Evolutionary conservation across 1,140 invertebrate genomes (phyloP), one percentile per base, ranked within the genome.

Genomic region (Ceratosolen fusciceps): DNA sequence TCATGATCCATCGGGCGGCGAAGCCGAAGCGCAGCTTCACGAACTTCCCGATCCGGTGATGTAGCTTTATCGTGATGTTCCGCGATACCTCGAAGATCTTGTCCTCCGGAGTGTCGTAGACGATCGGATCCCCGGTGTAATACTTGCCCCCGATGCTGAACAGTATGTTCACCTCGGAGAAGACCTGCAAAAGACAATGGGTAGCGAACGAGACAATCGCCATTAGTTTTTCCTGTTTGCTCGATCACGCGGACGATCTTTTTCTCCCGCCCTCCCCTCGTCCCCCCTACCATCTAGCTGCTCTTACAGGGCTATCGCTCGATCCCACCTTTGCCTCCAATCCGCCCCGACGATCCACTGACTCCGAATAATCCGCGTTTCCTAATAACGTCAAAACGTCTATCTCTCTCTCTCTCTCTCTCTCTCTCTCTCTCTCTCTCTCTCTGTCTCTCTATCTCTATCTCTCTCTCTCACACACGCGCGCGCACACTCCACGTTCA

Each of bases 121-220:
- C 92, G 86, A 91, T 93, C 39, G 93, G 93, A 58, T 93, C 92
- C 12, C 92, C 91, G 16, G 90, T 90, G 86, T 92, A 95, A 83
- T 92, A 92, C 83, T 91, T 91, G 1, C 93, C 94, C n/a, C 93
- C 94, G 26, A 95, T 90, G 86, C 94, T 95, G 87, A 95, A 95
- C 87, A 91, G 92, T 2, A 94, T 87, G 80, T 91, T 91, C 0
- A 93, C 94, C 79, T 92, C 89, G 7, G 92, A 90, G 85, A 94
- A 94, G 26, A 94, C 91, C 91, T 92, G 79, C 83, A 71, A 81
- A 82, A 81, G 81, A 83, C 79, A 60, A 78, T 79, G 67, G 21
- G 37, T n/a, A n/a, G n/a, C n/a, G 39, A 31, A 21, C 24, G 5
- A 76, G 5, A 76, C 62, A 70, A 54, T 68, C 16, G 52, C 31